Evolutionary conservation across 64 coral and sea anemone genomes (phyloP), one percentile per base, ranked within the genome.

Genomic region (Exaiptasia diaphana): DNA sequence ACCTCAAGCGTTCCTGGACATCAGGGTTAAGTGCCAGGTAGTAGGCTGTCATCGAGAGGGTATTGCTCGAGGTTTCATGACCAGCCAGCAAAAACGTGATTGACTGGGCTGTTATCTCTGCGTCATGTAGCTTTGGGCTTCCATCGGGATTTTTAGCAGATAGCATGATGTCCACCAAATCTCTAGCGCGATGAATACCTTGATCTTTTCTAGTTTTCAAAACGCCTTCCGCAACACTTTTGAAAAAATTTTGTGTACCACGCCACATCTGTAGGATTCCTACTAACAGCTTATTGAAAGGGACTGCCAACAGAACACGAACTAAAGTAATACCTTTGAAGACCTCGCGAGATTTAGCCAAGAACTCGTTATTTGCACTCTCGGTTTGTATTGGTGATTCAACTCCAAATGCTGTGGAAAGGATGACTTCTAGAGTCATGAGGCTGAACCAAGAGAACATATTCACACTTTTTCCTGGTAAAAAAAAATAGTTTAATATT

Each of bases 331-430:
- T 35, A 48, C 36, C 4, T 48, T 73, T 48, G 6, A 73, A 73
- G 1, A 37, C 28, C 9, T 46, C 40, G 3, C 35, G 25, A 3
- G 76, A 11, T 6, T 33, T 79, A 3, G 39, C 36, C 1, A 58
- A 21, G 14, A 79, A 39, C 25, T 58, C 38, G 13, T 57, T 62
- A 15, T 79, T 28, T 29, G 76, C 53, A 14, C 40, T 45, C 49
- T 52, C 36, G 33, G 73, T 23, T n/a, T 82, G 87, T 35, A 90
- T 67, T n/a, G 67, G 42, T 18, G 87, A 71, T 2, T 90, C 48
- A 18, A 90, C 70, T 17, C 87, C 87, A 65, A 90, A 90, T 12
- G 87, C 78, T 2, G 87, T 90, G 0, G 78, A 82, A 8, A 90
- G 31, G 57, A 90, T 90, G 4, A 90, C 78, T 15, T 90, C 87